Evolutionary conservation across 2,797 vertebrate species (phyloP), one percentile per base, ranked within the genome.

Genomic region (Acrocephalus scirpaceus): DNA sequence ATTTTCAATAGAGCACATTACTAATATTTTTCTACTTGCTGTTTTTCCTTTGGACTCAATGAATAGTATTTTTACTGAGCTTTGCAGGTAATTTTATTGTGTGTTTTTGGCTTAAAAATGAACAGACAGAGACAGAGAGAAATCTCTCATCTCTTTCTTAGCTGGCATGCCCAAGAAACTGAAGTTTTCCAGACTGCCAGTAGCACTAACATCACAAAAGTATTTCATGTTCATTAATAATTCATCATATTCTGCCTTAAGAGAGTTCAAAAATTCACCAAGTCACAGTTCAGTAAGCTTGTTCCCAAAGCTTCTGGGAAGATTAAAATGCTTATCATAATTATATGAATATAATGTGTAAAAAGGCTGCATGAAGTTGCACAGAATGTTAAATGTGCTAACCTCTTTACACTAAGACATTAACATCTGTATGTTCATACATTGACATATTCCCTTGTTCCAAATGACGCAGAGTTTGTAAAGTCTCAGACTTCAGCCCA

Each of bases 221-320:
- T 73, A 75, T 88, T 95, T 90, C 40, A 65, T 64, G 66, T 92
- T 95, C 79, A 87, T 91, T 92, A 95, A 94, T 79, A 93, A 88
- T 93, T 96, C 90, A 94, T 86, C 60, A 84, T 60, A 58, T 78
- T 88, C 79, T 81, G 66, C 90, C 48, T 92, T 84, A 90, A 71
- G 64, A 92, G 64, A 90, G 77, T 86, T 94, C 61, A 88, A 93
- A 96, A 85, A 88, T 86, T 93, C 93, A 88, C 80, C 56, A 73
- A 93, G 83, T 73, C 86, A 88, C 67, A 86, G 66, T 78, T 93
- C 70, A 79, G 36, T 70, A 64, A 94, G 66, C 58, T 94, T 88
- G 54, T 73, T 94, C 70, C 40, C 56, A 93, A 90, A 84, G 79
- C 77, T 94, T 88, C 67, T 66, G 64, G 70, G 50, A 44, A 93